Base-by-base conservation (phyloP, 2,888 invertebrate species). In the Leucoma salicis region DNA sequence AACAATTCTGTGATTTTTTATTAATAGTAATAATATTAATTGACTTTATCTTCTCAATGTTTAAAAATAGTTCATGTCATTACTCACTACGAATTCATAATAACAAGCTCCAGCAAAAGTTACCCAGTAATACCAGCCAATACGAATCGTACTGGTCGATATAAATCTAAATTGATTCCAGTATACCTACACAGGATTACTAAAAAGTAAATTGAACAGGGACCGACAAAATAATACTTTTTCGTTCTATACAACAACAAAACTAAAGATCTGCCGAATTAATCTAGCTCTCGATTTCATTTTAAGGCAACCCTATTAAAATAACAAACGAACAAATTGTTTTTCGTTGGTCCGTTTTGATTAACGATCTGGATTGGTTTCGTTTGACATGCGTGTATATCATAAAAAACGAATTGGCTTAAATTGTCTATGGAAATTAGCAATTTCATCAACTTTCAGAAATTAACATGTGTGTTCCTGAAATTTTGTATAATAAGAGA, bases 261-360 rank as follows among this genome's bases (percentile, higher is more conserved):
- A 21, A 21, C 21, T 21, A 21, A 8, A 8, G 8, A 21, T 8
- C 6, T 4, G 3, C 6, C 3, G 6, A 16, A 21, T 8, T 8
- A 21, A 21, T 21, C 5, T 21, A 21, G 21, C 21, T 3, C 5
- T 13, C 13, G 12, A 1, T 29, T 29, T 29, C 13, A 13, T 55
- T 52, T 24, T 14, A 15, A 0, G 33, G 15, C 37, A 41, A 34
- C 36, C 36, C 34, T 41, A 25, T 27, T 15, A 25, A 10, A 13
- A 15, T 32, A 36, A 35, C 44, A 39, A 29, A 2, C 2, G 3
- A 13, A 29, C 29, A 11, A 29, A 58, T 57, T 61, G 53, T 49
- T 52, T 60, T 39, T 49, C 42, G 35, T 43, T 43, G 53, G 37
- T 34, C 4, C 45, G 32, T 61, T 61, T 57, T 61, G 50, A 58